Evolutionary conservation across 2,113 vertebrate genomes (phyloP).

Genomic region (Rattus rattus): DNA sequence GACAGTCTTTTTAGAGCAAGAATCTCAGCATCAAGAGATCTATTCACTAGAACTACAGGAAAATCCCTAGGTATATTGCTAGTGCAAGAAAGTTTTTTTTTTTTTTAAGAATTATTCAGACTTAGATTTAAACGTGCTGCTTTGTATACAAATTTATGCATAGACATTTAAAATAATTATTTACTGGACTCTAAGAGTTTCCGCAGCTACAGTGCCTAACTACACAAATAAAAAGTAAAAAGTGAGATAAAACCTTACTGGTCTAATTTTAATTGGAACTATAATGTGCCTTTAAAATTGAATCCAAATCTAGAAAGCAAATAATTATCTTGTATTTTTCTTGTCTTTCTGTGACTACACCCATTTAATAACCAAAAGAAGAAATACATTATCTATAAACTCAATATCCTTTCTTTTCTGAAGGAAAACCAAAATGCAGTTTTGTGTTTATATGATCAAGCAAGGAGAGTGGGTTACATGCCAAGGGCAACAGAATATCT

Average conservation of each 20-base stretch:
- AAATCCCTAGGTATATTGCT: neutral
- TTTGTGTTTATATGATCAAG: neutral
- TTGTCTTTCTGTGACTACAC: neutral
- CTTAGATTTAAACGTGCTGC: conserved; percentile 38
- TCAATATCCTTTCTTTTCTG: neutral
- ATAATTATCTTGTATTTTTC: neutral
- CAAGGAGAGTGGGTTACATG: neutral
- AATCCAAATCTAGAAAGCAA: conserved; percentile 39
- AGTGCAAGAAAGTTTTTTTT: neutral
- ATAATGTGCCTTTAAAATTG: conserved; percentile 45
- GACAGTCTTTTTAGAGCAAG: conserved; percentile 39
- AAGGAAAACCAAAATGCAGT: neutral
- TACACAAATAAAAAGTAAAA: conserved; percentile 12
- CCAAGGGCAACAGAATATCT: neutral
- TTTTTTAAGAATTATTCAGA: neutral
- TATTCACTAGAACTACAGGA: conserved; percentile 8
- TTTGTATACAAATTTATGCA: neutral
- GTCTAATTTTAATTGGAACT: conserved; percentile 20
- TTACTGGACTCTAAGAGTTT: neutral
- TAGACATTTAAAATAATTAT: conserved; percentile 47
- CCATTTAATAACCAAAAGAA: neutral
- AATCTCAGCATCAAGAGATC: neutral
- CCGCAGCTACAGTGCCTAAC: neutral
- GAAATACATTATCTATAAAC: conserved; percentile 42
- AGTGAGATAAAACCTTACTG: conserved; percentile 3